These are phyloP conservation scores for Melanotaenia pygmaea DNA, from an alignment of 2,797 vertebrate genomes.

Conservation along the genomic window DNA sequence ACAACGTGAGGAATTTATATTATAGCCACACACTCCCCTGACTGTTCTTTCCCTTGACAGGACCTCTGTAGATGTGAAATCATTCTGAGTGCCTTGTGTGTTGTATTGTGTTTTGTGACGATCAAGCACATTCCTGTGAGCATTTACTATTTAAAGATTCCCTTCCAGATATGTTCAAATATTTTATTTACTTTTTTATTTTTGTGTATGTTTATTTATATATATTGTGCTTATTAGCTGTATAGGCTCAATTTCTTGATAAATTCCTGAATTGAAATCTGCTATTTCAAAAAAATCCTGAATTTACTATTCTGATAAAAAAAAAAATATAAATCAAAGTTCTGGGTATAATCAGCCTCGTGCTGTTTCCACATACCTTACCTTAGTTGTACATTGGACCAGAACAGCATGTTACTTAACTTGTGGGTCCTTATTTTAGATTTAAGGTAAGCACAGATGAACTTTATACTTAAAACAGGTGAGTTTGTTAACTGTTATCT, in stretches of 20 bases:
- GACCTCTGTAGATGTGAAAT: constrained; percentile 38
- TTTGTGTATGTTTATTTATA: not conserved
- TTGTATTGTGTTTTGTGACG: constrained; percentile 30
- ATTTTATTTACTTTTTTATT: not conserved
- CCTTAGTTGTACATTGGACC: not conserved
- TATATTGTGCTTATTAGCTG: not conserved
- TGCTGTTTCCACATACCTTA: not conserved
- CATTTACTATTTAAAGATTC: constrained; percentile 32
- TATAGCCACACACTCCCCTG: constrained; percentile 69
- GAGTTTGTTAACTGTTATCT: not conserved
- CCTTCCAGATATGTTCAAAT: constrained; percentile 4
- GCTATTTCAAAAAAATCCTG: not conserved
- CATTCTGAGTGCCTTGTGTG: constrained; percentile 30
- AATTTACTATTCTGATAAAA: not conserved
- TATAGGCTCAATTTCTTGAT: not conserved
- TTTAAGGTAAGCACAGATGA: not conserved
- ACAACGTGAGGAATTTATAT: constrained; percentile 77
- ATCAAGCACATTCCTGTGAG: constrained; percentile 19
- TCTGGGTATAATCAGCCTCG: not conserved
- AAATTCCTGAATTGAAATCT: not conserved
- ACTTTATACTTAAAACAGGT: not conserved
- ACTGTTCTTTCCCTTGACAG: constrained; percentile 53
- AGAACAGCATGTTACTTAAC: not conserved
- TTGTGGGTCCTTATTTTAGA: not conserved
- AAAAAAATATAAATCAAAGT: not conserved